These are phyloP conservation scores for Proteles cristata DNA, from an alignment of 2,113 vertebrate genomes.

Conservation along the genomic window DNA sequence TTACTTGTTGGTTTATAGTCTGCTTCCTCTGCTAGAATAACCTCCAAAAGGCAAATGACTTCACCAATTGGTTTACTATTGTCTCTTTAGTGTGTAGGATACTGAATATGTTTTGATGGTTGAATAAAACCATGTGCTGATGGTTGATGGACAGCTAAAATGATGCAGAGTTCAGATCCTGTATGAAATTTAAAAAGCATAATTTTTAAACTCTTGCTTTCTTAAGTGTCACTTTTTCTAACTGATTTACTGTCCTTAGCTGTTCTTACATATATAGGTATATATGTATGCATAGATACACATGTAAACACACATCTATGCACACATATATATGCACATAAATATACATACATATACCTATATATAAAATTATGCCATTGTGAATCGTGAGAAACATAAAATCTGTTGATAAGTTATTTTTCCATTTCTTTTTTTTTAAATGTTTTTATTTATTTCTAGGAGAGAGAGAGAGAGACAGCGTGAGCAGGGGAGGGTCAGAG, in stretches of 20 bases:
- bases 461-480: too few relatives aligned
- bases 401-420: background rate
- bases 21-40: constrained; percentile 3
- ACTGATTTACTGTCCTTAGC: background rate
- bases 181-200: background rate
- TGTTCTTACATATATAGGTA: background rate
- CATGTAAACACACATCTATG: background rate
- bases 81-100: background rate
- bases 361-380: background rate
- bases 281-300: background rate
- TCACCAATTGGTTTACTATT: background rate
- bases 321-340: background rate
- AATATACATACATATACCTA: background rate
- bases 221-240: constrained; percentile 24
- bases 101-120: background rate
- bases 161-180: background rate
- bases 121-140: background rate
- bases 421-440: too few relatives aligned
- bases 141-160: background rate
- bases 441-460: too few relatives aligned
- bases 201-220: background rate
- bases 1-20: background rate
- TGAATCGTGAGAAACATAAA: background rate
- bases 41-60: background rate
- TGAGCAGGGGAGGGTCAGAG: too few relatives aligned